Percentiles rank a stretch among this genome's conserved stretches.
Conservation (phyloP, 1,140 invertebrate species). For the Ditylenchus dipsaci region DNA sequence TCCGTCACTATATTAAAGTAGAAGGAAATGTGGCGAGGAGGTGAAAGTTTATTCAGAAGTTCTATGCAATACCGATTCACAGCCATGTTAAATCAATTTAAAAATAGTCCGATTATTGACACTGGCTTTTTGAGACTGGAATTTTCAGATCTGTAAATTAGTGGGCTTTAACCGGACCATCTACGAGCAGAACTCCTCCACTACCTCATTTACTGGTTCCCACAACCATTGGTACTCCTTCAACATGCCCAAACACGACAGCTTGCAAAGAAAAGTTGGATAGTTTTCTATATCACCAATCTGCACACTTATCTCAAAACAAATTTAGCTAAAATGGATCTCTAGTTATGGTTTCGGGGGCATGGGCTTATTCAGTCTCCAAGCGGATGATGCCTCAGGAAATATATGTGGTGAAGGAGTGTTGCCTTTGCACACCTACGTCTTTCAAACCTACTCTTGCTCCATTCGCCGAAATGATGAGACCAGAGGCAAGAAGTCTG, state of each 20-base stretch:
- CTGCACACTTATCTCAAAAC: neutral
- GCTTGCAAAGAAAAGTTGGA: neutral
- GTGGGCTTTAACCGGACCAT: neutral
- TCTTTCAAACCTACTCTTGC: slow-evolving; percentile 10
- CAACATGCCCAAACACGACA: slow-evolving; percentile 20
- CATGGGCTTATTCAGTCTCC: slow-evolving; percentile 21
- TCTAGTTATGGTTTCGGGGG: slow-evolving; percentile 21
- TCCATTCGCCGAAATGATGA: neutral
- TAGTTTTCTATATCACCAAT: neutral
- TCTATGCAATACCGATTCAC: too few relatives aligned
- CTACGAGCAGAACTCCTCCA: slow-evolving; percentile 13
- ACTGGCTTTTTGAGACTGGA: too few relatives aligned
- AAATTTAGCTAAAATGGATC: slow-evolving; percentile 19
- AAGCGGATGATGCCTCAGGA: slow-evolving; percentile 14
- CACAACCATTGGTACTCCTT: slow-evolving; percentile 24
- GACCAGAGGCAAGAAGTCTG: neutral
- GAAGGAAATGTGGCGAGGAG: too few relatives aligned
- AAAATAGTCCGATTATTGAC: too few relatives aligned
- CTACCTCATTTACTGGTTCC: neutral
- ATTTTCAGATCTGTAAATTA: slow-evolving; percentile 12
- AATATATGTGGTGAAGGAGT: slow-evolving; percentile 3
- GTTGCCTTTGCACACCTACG: slow-evolving; percentile 17
- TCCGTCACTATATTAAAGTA: too few relatives aligned
- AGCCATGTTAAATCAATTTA: too few relatives aligned
- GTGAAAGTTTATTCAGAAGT: too few relatives aligned